phyloP scores from a whole-genome alignment of 2,888 invertebrate genomes.

The Brachypterus glaber region DNA sequence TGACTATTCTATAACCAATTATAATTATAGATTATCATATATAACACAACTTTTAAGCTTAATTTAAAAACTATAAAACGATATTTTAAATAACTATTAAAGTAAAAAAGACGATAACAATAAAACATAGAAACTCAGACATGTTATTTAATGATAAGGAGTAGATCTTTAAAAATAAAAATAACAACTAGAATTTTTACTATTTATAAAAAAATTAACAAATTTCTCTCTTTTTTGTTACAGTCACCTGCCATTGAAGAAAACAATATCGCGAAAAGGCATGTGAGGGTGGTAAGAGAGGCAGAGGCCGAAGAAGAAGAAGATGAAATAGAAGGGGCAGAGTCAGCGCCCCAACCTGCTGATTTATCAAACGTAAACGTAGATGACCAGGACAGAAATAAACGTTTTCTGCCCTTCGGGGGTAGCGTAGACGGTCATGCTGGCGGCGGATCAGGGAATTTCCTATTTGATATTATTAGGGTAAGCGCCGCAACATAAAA shows the following conservation, averaged over 20 bases:
- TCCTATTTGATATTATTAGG: slow-evolving; percentile 81
- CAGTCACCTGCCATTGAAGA: slow-evolving; percentile 31
- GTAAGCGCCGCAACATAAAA: slow-evolving; percentile 48
- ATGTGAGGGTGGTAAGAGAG: slow-evolving; percentile 29
- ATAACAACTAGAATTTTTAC: not conserved
- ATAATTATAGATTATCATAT: too few relatives aligned
- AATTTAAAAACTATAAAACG: too few relatives aligned
- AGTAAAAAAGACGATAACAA: too few relatives aligned
- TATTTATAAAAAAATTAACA: not conserved
- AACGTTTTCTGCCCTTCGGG: slow-evolving; percentile 66
- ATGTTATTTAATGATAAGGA: too few relatives aligned
- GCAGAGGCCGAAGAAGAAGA: slow-evolving; percentile 24
- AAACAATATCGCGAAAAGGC: slow-evolving; percentile 30
- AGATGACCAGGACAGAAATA: slow-evolving; percentile 72
- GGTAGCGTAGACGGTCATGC: slow-evolving; percentile 41
- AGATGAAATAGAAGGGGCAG: slow-evolving; percentile 35
- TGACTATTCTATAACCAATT: too few relatives aligned
- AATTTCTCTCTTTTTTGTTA: slow-evolving; percentile 26
- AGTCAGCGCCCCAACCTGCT: slow-evolving; percentile 55
- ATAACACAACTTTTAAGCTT: too few relatives aligned
- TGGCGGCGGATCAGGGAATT: slow-evolving; percentile 72
- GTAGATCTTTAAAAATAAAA: too few relatives aligned
- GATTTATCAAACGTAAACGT: slow-evolving; percentile 61
- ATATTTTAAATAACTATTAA: too few relatives aligned
- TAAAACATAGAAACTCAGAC: too few relatives aligned